These are phyloP conservation scores for Spheniscus humboldti DNA, from an alignment of 2,797 vertebrate species.

Conservation along the genomic window DNA sequence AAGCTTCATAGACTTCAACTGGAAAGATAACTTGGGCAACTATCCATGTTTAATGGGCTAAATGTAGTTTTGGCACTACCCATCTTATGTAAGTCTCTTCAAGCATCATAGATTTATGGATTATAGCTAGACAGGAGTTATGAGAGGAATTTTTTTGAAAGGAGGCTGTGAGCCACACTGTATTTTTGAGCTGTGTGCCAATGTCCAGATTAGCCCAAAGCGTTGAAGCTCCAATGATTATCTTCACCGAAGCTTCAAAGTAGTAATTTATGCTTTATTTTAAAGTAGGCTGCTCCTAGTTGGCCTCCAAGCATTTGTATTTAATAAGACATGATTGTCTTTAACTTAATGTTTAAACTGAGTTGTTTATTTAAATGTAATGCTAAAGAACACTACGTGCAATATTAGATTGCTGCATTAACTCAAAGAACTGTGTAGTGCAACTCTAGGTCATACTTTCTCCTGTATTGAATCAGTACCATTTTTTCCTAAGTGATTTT, in stretches of 20 bases:
- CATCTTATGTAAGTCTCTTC: constrained; percentile 32
- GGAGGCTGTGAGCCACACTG: not conserved
- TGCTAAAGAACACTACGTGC: not conserved
- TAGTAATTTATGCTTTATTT: not conserved
- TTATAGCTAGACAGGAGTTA: constrained; percentile 34
- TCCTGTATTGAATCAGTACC: not conserved
- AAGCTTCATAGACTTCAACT: constrained; percentile 18
- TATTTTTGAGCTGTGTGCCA: constrained; percentile 2
- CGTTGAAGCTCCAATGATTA: not conserved
- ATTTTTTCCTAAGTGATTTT: not conserved
- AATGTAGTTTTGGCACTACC: constrained; percentile 48
- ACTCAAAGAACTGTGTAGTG: not conserved
- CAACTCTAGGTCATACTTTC: not conserved
- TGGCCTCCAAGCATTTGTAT: not conserved
- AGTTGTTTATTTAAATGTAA: not conserved
- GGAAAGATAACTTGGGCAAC: constrained; percentile 25
- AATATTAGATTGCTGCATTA: not conserved
- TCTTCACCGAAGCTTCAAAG: constrained; percentile 22
- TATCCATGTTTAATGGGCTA: constrained; percentile 13
- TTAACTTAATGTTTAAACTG: not conserved
- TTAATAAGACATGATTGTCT: not conserved
- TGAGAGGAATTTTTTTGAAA: constrained; percentile 35
- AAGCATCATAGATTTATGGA: constrained; percentile 16
- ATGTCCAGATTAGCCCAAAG: not conserved
- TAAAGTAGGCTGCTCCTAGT: not conserved